These are phyloP conservation scores for Octopus bimaculoides DNA, from an alignment of 1,140 invertebrate genomes.

Conservation along the genomic window DNA sequence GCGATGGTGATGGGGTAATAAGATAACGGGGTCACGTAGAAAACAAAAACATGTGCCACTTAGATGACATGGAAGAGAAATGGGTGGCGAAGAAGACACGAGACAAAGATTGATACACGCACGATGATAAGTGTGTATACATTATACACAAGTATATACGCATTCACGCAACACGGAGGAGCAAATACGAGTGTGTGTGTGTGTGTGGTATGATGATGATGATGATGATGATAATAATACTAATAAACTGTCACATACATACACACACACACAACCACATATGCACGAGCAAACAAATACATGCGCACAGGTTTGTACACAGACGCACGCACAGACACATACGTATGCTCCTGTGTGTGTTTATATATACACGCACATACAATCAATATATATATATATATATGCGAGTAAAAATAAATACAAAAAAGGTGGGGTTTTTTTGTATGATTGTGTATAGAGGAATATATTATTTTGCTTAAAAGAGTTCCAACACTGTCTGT, in stretches of 20 bases:
- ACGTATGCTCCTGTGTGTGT: background rate
- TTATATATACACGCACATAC: background rate
- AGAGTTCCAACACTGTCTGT: background rate
- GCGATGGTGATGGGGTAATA: too few relatives aligned
- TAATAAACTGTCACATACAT: background rate
- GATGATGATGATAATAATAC: background rate
- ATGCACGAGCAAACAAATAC: background rate
- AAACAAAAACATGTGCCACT: too few relatives aligned
- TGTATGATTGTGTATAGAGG: background rate
- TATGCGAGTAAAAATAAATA: background rate
- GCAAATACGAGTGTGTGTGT: too few relatives aligned
- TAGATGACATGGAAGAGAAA: background rate
- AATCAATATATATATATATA: background rate
- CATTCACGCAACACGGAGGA: background rate
- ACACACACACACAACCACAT: background rate
- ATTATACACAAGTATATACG: background rate
- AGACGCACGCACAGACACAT: background rate
- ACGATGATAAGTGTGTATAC: background rate
- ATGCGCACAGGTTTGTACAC: background rate
- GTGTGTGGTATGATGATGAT: background rate
- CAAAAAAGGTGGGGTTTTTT: background rate
- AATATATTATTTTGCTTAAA: too few relatives aligned
- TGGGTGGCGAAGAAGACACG: background rate
- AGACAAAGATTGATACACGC: background rate
- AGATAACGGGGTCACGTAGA: too few relatives aligned